Evolutionary conservation across 2,113 vertebrate genomes (phyloP).

Genomic region (Onychostruthus taczanowskii): DNA sequence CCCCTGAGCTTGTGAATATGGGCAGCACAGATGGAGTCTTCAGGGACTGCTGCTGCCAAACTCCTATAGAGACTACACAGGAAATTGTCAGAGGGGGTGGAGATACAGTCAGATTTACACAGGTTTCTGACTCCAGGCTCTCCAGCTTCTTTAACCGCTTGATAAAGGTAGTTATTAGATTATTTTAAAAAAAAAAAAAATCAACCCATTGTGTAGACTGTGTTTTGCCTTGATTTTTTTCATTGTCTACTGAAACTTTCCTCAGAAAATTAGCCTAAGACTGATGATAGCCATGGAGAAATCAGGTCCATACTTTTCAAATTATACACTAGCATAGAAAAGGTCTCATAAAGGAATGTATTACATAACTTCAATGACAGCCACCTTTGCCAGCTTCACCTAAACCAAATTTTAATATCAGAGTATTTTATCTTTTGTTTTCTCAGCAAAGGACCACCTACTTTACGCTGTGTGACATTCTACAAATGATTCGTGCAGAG

Average conservation of each 20-base stretch:
- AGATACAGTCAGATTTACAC: not conserved
- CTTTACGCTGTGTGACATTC: not conserved
- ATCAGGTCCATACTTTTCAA: not conserved
- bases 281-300: not conserved
- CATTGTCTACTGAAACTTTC: not conserved
- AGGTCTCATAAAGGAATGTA: not conserved
- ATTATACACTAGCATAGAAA: not conserved
- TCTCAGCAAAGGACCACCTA: not conserved
- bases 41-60: not conserved
- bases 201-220: not conserved
- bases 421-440: not conserved
- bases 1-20: not conserved
- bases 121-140: not conserved
- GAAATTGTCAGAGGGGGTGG: not conserved
- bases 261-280: not conserved
- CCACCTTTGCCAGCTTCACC: not conserved
- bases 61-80: not conserved
- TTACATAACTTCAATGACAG: not conserved
- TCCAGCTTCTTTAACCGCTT: not conserved
- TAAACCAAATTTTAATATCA: not conserved
- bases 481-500: not conserved
- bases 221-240: not conserved
- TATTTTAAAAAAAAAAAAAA: not conserved
- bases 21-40: not conserved
- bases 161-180: not conserved